Base-by-base conservation (phyloP, 2,888 invertebrate genomes). In the Aricia artaxerxes region DNA sequence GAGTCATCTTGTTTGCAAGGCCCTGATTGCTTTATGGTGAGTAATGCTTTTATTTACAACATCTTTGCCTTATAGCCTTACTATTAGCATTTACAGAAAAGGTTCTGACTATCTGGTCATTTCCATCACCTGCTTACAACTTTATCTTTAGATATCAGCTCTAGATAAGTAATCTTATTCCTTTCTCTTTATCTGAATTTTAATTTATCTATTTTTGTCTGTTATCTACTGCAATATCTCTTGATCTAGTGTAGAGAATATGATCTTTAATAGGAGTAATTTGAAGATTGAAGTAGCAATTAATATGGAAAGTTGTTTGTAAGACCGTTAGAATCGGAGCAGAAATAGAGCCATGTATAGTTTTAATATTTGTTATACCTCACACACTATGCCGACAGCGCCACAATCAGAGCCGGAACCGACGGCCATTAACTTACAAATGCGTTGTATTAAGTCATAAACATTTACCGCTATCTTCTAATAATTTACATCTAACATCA, bases 21-120 rank as follows among this genome's bases (percentile, higher is more conserved):
- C 88, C 96, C 96, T 84, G 96, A 96, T 93, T 96, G 96, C 90
- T 96, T 96, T 92, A 96, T 96, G 96, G 96, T 96, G 90, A 96
- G 96, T 95, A 80, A 76, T 81, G 64, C 60, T 77, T 73, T 80
- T 77, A 79, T 77, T 79, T 79, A 78, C 69, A 60, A 44, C 31
- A 24, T 44, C 49, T 64, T 78, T 79, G 24, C 77, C 78, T 79
- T 80, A 79, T 73, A 78, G 24, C 61, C 79, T 79, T 79, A 78
- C 79, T 79, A 61, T 80, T 80, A 77, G 78, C 75, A 76, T 80
- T 24, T 76, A 53, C 35, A 76, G 57, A 57, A 35, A 76, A 76
- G 24, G 5, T 76, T 69, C 69, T 13, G 69, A 69, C 13, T 69
- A 13, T 69, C 69, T 69, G 69, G 35, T 69, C 69, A 35, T 38